phyloP scores from a whole-genome alignment of 2,797 vertebrate genomes.

The Gastrophryne carolinensis region DNA sequence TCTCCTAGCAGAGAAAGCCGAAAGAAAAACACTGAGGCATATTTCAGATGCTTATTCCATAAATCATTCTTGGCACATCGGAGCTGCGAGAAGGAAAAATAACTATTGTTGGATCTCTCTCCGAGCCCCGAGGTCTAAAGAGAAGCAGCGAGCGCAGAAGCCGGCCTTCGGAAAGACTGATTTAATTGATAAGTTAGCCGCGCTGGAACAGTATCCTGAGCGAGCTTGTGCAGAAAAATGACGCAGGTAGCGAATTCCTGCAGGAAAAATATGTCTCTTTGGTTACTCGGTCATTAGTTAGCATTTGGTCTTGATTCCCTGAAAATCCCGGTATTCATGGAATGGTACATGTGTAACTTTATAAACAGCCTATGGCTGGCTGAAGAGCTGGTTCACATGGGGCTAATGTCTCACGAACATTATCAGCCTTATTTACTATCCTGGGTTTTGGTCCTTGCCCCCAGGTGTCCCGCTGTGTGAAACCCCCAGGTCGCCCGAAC shows the following conservation, averaged over 20 bases:
- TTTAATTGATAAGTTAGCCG: constrained; percentile 9
- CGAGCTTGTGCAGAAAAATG: constrained; percentile 2
- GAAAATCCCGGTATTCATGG: constrained; percentile 31
- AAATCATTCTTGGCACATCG: constrained; percentile 4
- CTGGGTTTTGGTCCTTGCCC: too few relatives aligned
- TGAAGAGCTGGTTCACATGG: neutral
- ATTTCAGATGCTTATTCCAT: constrained; percentile 4
- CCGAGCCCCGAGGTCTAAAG: constrained; percentile 8
- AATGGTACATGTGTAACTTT: constrained; percentile 29
- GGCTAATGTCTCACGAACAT: neutral
- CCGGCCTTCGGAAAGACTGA: neutral
- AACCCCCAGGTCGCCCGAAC: too few relatives aligned
- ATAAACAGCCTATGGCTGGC: constrained; percentile 10
- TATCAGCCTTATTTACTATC: too few relatives aligned
- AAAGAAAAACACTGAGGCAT: constrained; percentile 3
- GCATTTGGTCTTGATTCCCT: constrained; percentile 9
- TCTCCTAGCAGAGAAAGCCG: neutral
- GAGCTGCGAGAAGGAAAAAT: neutral
- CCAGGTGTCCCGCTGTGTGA: too few relatives aligned
- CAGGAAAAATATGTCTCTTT: neutral
- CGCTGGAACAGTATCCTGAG: neutral
- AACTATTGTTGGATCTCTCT: neutral
- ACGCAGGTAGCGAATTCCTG: constrained; percentile 41
- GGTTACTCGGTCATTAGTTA: constrained; percentile 26
- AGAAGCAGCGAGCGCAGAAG: neutral